Evolutionary conservation across 2,797 vertebrate genomes (phyloP).

Genomic region (Zenarchopterus dispar): DNA sequence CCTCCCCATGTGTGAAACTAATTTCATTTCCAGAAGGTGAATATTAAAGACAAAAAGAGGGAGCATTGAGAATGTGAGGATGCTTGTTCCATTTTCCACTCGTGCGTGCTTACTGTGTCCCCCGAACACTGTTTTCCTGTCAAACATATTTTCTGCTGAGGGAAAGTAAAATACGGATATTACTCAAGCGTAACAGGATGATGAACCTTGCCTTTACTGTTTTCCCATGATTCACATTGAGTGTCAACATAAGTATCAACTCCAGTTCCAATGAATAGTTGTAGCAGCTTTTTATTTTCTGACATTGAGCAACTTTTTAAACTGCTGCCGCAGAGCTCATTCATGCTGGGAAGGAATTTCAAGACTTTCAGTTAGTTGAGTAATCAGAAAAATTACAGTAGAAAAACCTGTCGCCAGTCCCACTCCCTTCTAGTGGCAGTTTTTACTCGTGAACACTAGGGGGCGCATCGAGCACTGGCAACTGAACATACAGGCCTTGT

Average conservation of each 20-base stretch:
- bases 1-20: not conserved
- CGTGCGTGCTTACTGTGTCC: conserved; percentile 30
- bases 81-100: conserved; percentile 23
- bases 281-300: not conserved
- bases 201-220: not conserved
- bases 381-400: conserved; percentile 1
- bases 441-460: conserved; percentile 43
- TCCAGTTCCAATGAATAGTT: not conserved
- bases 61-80: not conserved
- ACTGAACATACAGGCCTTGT: too few species aligned
- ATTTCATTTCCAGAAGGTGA: not conserved
- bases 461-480: conserved; percentile 25
- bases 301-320: conserved; percentile 8
- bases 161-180: conserved; percentile 35
- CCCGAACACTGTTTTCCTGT: conserved; percentile 36
- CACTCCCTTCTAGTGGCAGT: not conserved
- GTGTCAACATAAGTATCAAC: not conserved
- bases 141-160: conserved; percentile 35
- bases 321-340: not conserved
- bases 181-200: conserved; percentile 27
- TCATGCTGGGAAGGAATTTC: not conserved
- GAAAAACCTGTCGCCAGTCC: not conserved
- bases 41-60: not conserved
- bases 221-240: conserved; percentile 16
- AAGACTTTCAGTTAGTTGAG: conserved; percentile 9